Conservation (phyloP, 2,113 vertebrate genomes). For the Nymphicus hollandicus region DNA sequence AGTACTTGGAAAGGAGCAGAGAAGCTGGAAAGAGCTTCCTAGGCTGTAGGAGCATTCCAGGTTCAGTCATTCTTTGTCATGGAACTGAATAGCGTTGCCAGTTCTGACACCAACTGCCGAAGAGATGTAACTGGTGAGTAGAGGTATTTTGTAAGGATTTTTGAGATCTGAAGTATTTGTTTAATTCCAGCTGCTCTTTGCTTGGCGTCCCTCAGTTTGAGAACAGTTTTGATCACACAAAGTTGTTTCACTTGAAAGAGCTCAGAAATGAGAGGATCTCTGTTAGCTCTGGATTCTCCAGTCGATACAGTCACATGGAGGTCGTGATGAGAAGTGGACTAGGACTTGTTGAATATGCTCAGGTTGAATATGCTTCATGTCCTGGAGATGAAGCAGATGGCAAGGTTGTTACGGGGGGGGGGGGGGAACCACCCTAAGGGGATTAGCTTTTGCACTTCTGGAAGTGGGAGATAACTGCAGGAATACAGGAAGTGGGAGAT, state of each 20-base stretch:
- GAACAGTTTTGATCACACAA: neutral
- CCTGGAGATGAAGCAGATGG: neutral
- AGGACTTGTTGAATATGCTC: neutral
- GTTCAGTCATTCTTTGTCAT: neutral
- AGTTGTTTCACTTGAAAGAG: neutral
- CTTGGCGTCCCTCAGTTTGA: accelerated
- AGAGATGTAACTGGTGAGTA: slow-evolving; percentile 9
- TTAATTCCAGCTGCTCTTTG: neutral
- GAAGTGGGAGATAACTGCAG: neutral
- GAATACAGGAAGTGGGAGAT: neutral
- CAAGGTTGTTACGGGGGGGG: neutral
- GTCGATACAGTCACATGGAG: neutral
- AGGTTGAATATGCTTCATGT: neutral
- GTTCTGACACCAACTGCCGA: neutral
- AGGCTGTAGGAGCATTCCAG: slow-evolving; percentile 3
- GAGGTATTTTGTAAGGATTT: slow-evolving; percentile 41
- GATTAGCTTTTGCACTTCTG: neutral
- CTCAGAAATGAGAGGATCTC: neutral
- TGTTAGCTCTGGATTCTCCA: neutral
- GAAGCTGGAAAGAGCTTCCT: neutral
- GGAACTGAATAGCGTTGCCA: slow-evolving; percentile 3
- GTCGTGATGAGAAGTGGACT: neutral
- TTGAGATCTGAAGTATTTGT: neutral
- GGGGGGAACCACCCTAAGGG: neutral
- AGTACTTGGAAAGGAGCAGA: slow-evolving; percentile 4